Base-by-base conservation (phyloP, 35 echinoderm and acorn worm species). In the Patiria miniata region DNA sequence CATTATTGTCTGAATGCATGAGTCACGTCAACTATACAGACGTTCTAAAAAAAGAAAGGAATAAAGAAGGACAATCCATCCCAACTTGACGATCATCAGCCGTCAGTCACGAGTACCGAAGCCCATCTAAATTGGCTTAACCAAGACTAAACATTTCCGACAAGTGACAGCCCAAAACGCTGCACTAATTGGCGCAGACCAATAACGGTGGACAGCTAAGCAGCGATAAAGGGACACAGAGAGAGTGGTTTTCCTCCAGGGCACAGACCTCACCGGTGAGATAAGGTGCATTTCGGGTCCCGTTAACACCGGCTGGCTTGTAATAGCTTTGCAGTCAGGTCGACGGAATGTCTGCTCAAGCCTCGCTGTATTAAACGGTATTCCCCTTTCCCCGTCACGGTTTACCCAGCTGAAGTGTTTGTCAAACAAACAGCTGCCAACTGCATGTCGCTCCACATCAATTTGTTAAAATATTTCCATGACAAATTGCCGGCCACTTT, bases 131-230 rank as follows among this genome's bases (percentile, higher is more conserved):
- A 73, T 73, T 73, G 65, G 65, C 65, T 73, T 34, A 22, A 47
- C 23, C 65, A 73, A 73, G 65, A 73, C 65, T 73, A 73, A 73
- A 73, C 65, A 73, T 73, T 73, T 73, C 65, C 65, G 65, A 73
- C 34, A 73, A 73, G 26, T 73, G 65, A 73, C 65, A 73, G 65
- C 65, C n/a, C 34, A 73, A 73, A 73, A 73, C 22, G 6, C 1
- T 2, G 7, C 26, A 73, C 65, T 73, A 73, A 73, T 73, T 73
- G 65, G 65, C 65, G 65, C 26, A 73, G 65, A 23, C 65, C 26
- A 73, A 73, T 30, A 73, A 73, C 65, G 65, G n/a, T 23, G 29
- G 34, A 73, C 8, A 30, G 65, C 7, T 32, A 73, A 30, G 65
- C 34, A 34, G 65, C 65, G 65, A 73, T 73, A 73, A 73, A 73